A percentile compares a stretch with the other conserved stretches of the same genome.
phyloP scores from a whole-genome alignment of 2,888 invertebrate genomes.

The Acleris holmiana region DNA sequence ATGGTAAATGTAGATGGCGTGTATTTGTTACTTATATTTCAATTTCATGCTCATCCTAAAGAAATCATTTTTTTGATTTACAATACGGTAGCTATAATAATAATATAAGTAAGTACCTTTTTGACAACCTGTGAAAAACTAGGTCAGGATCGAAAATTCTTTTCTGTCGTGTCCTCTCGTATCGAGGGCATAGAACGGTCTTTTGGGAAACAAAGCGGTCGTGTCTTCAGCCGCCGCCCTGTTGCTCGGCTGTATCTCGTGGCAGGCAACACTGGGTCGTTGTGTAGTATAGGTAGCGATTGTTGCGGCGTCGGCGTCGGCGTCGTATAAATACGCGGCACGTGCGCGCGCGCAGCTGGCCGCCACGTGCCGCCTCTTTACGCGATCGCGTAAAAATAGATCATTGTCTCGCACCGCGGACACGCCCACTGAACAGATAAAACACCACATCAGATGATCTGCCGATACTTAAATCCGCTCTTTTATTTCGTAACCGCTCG shows the following conservation, averaged over 20 bases:
- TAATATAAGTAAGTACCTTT: too few relatives aligned
- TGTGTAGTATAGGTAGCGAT: slow-evolving; percentile 25
- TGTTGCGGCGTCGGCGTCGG: slow-evolving; percentile 52
- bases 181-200: not conserved
- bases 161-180: too few relatives aligned
- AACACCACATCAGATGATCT: slow-evolving; percentile 80
- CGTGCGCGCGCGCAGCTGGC: slow-evolving; percentile 81
- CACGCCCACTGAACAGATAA: slow-evolving; percentile 80
- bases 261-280: slow-evolving; percentile 10
- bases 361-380: slow-evolving; percentile 79
- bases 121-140: too few relatives aligned
- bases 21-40: too few relatives aligned
- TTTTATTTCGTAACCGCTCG: slow-evolving; percentile 65
- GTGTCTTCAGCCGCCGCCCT: not conserved
- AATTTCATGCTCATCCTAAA: too few relatives aligned
- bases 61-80: too few relatives aligned
- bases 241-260: not conserved
- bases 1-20: too few relatives aligned
- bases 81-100: too few relatives aligned
- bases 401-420: slow-evolving; percentile 71
- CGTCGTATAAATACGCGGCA: slow-evolving; percentile 78
- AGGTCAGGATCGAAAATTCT: too few relatives aligned
- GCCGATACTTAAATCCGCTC: slow-evolving; percentile 65
- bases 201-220: not conserved
- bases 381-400: slow-evolving; percentile 77